Conservation (phyloP, 2,113 vertebrate genomes). For the Ptilorrhoa leucosticta region DNA sequence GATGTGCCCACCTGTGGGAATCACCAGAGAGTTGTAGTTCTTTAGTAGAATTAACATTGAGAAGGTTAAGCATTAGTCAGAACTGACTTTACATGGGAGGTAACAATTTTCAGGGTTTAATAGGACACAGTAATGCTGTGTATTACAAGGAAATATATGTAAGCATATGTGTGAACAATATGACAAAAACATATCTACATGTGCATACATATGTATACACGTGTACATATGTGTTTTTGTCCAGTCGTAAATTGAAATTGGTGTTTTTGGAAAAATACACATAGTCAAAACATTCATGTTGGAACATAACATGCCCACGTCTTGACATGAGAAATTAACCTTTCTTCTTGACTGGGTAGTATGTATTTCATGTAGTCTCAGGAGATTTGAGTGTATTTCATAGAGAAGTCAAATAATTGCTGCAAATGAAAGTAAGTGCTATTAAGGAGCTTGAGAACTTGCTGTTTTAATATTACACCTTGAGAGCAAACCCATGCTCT, state of each 20-base stretch:
- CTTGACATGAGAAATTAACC: neutral
- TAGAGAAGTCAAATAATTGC: neutral
- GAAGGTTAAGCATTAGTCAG: neutral
- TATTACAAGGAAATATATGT: neutral
- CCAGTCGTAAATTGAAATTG: neutral
- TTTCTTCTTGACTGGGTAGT: neutral
- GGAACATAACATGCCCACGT: neutral
- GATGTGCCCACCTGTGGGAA: neutral
- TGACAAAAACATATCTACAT: neutral
- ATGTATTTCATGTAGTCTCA: neutral
- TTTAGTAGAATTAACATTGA: neutral
- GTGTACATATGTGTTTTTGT: neutral
- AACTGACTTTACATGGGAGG: neutral
- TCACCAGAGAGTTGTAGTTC: neutral
- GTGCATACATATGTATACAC: neutral
- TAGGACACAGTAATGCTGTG: neutral
- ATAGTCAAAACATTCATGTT: neutral
- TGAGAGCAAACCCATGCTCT: neutral
- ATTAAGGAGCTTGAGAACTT: neutral
- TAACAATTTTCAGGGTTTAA: neutral
- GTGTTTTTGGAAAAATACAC: neutral
- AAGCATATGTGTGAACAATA: neutral
- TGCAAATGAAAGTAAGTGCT: neutral
- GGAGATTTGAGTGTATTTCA: neutral
- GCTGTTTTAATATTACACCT: neutral